Conservation (phyloP, 2,888 invertebrate species). For the Patella ulyssiponensis region DNA sequence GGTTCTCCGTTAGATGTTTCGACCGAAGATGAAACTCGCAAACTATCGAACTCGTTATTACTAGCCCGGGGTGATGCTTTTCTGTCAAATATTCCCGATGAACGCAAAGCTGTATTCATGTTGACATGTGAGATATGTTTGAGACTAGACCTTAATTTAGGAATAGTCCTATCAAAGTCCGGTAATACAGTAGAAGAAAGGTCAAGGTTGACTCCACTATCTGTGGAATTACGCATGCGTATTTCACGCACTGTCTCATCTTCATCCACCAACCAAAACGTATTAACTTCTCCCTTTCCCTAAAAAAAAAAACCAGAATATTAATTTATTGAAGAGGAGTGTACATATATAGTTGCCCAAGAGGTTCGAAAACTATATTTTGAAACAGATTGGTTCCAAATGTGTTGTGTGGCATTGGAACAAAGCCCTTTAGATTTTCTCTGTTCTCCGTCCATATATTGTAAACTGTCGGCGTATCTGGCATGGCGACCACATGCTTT, state of each 20-base stretch:
- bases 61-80: not conserved
- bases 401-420: no score
- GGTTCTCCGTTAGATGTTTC: not conserved
- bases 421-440: no score
- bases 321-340: not conserved
- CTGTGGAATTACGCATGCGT: constrained; percentile 30
- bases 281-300: constrained; percentile 69
- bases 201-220: constrained; percentile 34
- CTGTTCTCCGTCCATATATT: no score
- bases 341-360: not conserved
- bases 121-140: constrained; percentile 18
- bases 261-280: constrained; percentile 63
- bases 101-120: constrained; percentile 26
- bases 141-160: not conserved
- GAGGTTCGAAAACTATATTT: no score
- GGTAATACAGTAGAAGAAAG: not conserved
- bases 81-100: constrained; percentile 4
- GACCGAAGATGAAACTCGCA: not conserved
- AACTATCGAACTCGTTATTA: not conserved
- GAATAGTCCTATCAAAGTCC: constrained; percentile 13
- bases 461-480: no score
- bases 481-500: no score
- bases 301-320: constrained; percentile 42
- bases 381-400: no score
- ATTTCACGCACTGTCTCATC: constrained; percentile 29